Base-by-base conservation (phyloP, 2,888 invertebrate genomes). In the Drosophila nr. fundita region DNA sequence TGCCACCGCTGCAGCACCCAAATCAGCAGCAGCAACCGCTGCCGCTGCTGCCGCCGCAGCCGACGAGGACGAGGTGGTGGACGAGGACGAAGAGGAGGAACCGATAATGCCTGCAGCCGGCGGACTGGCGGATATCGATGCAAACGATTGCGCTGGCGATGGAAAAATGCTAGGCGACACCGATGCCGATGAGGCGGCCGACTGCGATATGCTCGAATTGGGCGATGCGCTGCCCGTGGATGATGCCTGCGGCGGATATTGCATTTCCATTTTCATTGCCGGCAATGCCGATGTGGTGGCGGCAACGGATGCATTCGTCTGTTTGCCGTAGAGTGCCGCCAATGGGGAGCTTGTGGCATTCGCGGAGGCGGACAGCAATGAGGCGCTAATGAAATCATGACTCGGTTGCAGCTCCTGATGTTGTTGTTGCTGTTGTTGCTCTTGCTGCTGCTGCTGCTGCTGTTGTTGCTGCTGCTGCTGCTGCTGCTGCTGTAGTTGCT, bases 201-300 rank as follows among this genome's bases (percentile, higher is more conserved):
- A 91, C n/a, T 91, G 92, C n/a, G 78, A 78, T 55, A 92, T 86
- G 67, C 91, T 93, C 3, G 92, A 92, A 57, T 91, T 91, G 10
- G 92, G 92, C 52, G 93, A 92, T 27, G 87, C 90, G 30, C 93
- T 93, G 59, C 93, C 93, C 21, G 92, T 92, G 24, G 93, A 93
- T 50, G 93, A 92, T 53, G 93, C 84, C 80, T 92, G 93, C 55
- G 92, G 91, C 78, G 93, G 93, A 90, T 93, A 93, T 85, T 92
- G 92, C 78, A 91, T 83, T 79, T 92, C 92, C 90, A 92, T 68
- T 77, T 91, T 91, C 90, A 91, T 89, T 58, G 83, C 36, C 21
- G 82, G 74, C 72, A 63, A 40, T 50, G 78, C 18, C 34, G 76
- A 48, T 72, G 78, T 65, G 50, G 78, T 50, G 48, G 72, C 57